Base-by-base conservation (phyloP, 2,113 vertebrate species). In the Pipa parva region DNA sequence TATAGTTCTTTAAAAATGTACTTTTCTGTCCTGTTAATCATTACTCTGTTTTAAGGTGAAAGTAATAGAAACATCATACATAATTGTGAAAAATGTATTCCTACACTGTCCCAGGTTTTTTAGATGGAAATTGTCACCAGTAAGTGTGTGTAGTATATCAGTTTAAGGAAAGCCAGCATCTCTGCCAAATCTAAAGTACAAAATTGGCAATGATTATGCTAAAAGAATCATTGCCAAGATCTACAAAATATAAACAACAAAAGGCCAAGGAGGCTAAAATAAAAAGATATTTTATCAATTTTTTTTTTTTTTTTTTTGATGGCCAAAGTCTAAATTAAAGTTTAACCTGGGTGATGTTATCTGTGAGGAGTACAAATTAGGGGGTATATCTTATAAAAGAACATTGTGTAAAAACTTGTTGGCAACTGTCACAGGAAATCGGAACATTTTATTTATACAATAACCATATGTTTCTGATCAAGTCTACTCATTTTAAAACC, bases 141-240 rank as follows among this genome's bases (percentile, higher is more conserved):
- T 36, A 67, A 59, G 55, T 67, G 55, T 39, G 22, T 67, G 21
- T 25, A 67, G 17, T 58, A 49, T 67, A 67, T 58, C 28, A 50
- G 28, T 67, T 52, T 52, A 49, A 67, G 12, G 52, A 50, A 25
- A 59, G 54, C 42, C 64, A 59, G 37, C 17, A 29, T 26, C 29
- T 21, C 27, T 67, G 55, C 64, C 64, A 67, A 57, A 59, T 59
- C 33, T 15, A 59, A 59, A 67, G 64, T 67, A 67, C 42, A 50
- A 58, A 58, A 59, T 67, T 67, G 54, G 64, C 55, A 29, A 59
- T 67, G 39, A 49, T 49, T 49, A 48, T 27, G 8, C 55, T 26
- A 12, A 37, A 12, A 25, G 39, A 37, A 58, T 17, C 54, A 29
- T 56, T 67, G 54, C 54, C 54, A 59, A 49, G 64, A 58, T 67